Evolutionary conservation across 1,140 invertebrate species (phyloP), one percentile per base, ranked within the genome.

Genomic region (Pseudobourletiella spinata): DNA sequence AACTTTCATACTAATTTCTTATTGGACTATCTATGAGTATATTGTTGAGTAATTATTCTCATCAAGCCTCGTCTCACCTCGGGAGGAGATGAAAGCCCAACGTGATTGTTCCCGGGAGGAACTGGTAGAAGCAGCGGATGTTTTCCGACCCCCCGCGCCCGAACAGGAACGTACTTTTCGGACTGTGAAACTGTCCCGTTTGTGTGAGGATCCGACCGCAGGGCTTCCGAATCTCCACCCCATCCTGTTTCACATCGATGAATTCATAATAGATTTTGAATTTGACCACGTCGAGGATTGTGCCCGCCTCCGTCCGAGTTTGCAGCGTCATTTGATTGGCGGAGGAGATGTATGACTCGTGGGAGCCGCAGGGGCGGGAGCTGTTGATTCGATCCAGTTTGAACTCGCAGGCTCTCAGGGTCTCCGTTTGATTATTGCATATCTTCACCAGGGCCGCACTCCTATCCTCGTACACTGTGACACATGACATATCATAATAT

Each of bases 241-340:
- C 52, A 32, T 55, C 52, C 26, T 55, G 52, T 39, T 55, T 55
- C 22, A 24, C 39, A 24, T 55, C 52, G 8, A 55, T 35, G 30
- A 55, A 55, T 55, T 55, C 52, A 20, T 55, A 55, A 24, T 55
- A 35, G 18, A 55, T 35, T 55, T 55, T 55, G 39, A 55, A 55
- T 35, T 35, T 30, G 2, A 55, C 14, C 22, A 32, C 4, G 52
- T 55, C 52, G 4, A 55, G 4, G 8, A 55, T 35, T 32, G 52
- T 55, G 20, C 52, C 52, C 3, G 28, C 11, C 18, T 55, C 29
- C 39, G 52, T 55, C 3, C 52, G 28, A 39, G 29, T 55, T 51
- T 25, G 22, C 11, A 52, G 4, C 15, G 50, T 52, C 50, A 52
- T 14, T 18, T 55, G 52, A 20, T 55, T 55, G 6, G 52, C 30